Evolutionary conservation across 2,888 invertebrate genomes (phyloP), one percentile per base, ranked within the genome.

Genomic region (Panopea generosa): DNA sequence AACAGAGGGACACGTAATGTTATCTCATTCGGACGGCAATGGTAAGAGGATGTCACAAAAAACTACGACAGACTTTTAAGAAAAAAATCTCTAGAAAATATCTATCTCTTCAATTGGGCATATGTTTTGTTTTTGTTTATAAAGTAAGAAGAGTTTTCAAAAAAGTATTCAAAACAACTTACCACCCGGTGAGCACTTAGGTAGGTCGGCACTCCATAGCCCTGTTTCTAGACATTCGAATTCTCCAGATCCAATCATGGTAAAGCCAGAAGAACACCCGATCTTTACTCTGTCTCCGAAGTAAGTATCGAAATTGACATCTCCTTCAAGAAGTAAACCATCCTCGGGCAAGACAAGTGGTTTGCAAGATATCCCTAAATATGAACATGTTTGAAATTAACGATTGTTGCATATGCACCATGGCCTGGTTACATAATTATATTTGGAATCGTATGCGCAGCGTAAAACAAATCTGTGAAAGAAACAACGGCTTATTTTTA

Each of bases 181-280:
- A n/a, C n/a, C n/a, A n/a, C n/a, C 33, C 9, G 66, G 59, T 26
- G 38, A 26, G 65, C 85, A 85, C 2, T 38, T 53, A 2, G 85
- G 85, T 11, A 67, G 22, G 2, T 61, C 38, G n/a, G 71, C 55
- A 66, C 86, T 84, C 87, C 88, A 92, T 0, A 38, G 60, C 3
- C 88, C 88, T 61, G 86, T 83, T 1, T 84, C 85, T 26, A 84
- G 53, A 68, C 92, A 92, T 16, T 73, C 73, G 18, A 87, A 71
- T 3, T 62, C 56, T 0, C 71, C 63, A n/a, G 75, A 66, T 0
- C 91, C 91, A 16, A 76, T 61, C 56, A 87, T 50, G 6, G 68
- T 61, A 67, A 86, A 88, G 2, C 90, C 91, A 33, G 73, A 60
- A 1, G 81, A 56, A 77, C 88, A 88, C 0, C 63, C 74, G 40